Base-by-base conservation (phyloP, 2,888 invertebrate genomes). In the Megastigmus dorsalis region DNA sequence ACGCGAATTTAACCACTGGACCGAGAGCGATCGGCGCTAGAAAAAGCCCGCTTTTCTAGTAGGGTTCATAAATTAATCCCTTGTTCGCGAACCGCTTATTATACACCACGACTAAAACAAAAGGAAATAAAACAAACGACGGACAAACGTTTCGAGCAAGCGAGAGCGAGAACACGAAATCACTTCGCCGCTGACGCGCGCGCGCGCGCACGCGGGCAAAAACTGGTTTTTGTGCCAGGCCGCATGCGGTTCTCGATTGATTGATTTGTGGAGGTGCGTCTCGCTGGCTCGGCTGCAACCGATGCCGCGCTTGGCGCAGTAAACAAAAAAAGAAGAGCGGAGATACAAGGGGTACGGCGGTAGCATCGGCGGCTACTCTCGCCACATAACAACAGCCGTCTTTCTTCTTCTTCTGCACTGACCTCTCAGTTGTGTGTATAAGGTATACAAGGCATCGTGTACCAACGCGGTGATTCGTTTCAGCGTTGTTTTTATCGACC, bases 261-360 rank as follows among this genome's bases (percentile, higher is more conserved):
- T 70, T 74, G 74, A 74, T 74, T 74, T 74, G 74, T 70, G 59
- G 54, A 60, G 33, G 52, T 15, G 69, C 50, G 33, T 18, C n/a
- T n/a, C 13, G 28, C 30, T 20, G 2, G 54, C 65, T n/a, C n/a
- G n/a, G 36, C n/a, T 15, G 36, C 3, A n/a, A 23, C 13, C 13
- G 45, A 9, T 3, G n/a, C n/a, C n/a, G n/a, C n/a, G n/a, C n/a
- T n/a, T n/a, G n/a, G n/a, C n/a, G n/a, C n/a, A n/a, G n/a, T n/a
- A n/a, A n/a, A 26, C 20, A 26, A 1, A 20, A 20, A 36, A 38
- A 15, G 7, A 1, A 3, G 3, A n/a, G n/a, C n/a, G 20, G 3
- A 33, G 41, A n/a, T n/a, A 38, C 38, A 1, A n/a, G n/a, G n/a
- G n/a, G 20, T 10, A 20, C 28, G 43, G 20, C 43, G 36, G 72